Evolutionary conservation across 1,140 invertebrate genomes (phyloP).

Genomic region (Stenopsyche tienmushanensis): DNA sequence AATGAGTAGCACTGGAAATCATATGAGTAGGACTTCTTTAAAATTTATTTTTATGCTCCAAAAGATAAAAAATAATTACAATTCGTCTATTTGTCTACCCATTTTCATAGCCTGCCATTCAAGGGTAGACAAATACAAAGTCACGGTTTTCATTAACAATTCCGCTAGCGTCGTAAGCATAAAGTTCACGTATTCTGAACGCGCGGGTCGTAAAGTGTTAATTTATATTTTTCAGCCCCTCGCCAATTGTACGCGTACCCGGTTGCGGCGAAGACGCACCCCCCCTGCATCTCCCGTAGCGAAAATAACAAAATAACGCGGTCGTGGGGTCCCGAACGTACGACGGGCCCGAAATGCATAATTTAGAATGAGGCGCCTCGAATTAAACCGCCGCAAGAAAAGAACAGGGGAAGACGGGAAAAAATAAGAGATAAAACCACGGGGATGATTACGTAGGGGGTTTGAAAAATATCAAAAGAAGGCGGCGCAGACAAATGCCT

Average conservation of each 20-base stretch:
- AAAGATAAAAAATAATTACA: too few relatives aligned
- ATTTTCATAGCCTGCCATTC: neutral
- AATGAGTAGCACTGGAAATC: too few relatives aligned
- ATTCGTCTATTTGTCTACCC: too few relatives aligned
- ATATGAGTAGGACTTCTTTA: neutral
- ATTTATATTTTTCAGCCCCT: constrained; percentile 32
- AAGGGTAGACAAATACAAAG: neutral
- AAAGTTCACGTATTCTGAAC: constrained; percentile 20
- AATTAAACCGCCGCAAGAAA: constrained; percentile 36
- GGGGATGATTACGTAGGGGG: constrained; percentile 24
- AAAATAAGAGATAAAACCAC: constrained; percentile 35
- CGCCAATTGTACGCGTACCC: constrained; percentile 11
- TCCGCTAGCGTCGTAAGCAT: constrained; percentile 1
- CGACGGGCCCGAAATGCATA: constrained; percentile 28
- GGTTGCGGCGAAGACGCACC: neutral
- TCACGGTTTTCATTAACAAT: constrained; percentile 3
- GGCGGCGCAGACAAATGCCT: constrained; percentile 7
- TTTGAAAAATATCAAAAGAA: constrained; percentile 23
- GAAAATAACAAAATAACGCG: constrained; percentile 22
- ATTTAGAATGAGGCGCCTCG: constrained; percentile 37
- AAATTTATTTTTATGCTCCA: neutral
- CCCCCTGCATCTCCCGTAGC: neutral
- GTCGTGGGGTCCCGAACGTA: neutral
- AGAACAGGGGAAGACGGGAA: constrained; percentile 25
- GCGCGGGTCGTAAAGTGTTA: constrained; percentile 34